Base-by-base conservation (phyloP, 1,140 invertebrate species). In the Conus betulinus region DNA sequence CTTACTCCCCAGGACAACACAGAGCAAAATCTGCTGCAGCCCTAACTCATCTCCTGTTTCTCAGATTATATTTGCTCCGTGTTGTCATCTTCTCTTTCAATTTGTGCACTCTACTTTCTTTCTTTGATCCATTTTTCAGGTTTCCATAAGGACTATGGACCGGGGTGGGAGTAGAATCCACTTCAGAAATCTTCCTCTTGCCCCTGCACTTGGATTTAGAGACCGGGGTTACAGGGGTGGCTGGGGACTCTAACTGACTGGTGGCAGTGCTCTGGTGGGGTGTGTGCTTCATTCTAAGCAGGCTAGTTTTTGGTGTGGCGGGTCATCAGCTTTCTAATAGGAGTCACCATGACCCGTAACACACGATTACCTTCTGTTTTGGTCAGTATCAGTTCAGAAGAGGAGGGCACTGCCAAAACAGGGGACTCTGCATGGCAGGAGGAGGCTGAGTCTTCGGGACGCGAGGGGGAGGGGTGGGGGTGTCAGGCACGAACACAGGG, bases 221-320 rank as follows among this genome's bases (percentile, higher is more conserved):
- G 17, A n/a, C 67, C 11, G 67, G 67, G 27, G 55, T 17, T 76
- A 15, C 25, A 23, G 67, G n/a, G 39, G 57, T 6, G 67, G n/a
- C 39, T 6, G 60, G 86, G 55, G 55, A 60, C 13, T 20, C 8
- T 23, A 84, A 57, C 10, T 55, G 15, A 53, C 11, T 51, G 25
- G 25, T 23, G 39, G 76, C 25, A 10, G 23, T 55, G 51, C 39
- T 53, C 17, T 39, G 51, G 27, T 90, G 89, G 51, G 92, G 92
- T 0, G 93, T 92, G 79, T 89, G 90, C 83, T 90, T 91, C 23
- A 93, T 63, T 27, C 93, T 85, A 55, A 93, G 83, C 27, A 93
- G 90, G 60, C 92, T 93, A 39, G 92, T 92, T 92, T 78, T 93
- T 93, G 20, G 93, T 93, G 67, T 93, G 93, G 11, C 91, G 90